Conservation (phyloP, 2,888 invertebrate species). For the Cyclophora punctaria region DNA sequence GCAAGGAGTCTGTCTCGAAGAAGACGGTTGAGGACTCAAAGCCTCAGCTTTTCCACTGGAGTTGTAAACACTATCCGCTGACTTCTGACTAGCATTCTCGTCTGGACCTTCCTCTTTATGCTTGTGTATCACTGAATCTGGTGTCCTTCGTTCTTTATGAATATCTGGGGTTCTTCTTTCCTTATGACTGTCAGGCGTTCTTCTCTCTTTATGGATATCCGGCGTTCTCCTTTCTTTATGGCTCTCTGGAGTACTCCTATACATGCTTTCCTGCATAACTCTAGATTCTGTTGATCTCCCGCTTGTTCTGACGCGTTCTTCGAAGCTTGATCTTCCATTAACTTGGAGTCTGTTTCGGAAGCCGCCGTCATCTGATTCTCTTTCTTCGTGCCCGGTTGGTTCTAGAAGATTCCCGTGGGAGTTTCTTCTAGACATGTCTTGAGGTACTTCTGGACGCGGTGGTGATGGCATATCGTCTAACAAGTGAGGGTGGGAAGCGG, state of each 20-base stretch:
- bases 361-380: slow-evolving; percentile 78
- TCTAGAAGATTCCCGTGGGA: slow-evolving; percentile 78
- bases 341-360: slow-evolving; percentile 66
- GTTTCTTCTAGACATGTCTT: slow-evolving; percentile 66
- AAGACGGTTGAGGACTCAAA: slow-evolving; percentile 63
- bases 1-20: slow-evolving; percentile 62
- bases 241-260: slow-evolving; percentile 52
- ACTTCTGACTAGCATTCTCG: slow-evolving; percentile 65
- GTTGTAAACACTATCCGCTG: slow-evolving; percentile 75
- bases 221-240: slow-evolving; percentile 51
- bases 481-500: slow-evolving; percentile 81
- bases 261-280: slow-evolving; percentile 43
- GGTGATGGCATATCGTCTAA: slow-evolving; percentile 52
- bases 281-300: slow-evolving; percentile 59
- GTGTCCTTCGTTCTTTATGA: slow-evolving; percentile 41
- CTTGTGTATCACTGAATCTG: slow-evolving; percentile 50
- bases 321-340: slow-evolving; percentile 56
- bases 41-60: slow-evolving; percentile 63
- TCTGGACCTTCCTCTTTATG: slow-evolving; percentile 53
- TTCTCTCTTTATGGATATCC: slow-evolving; percentile 34
- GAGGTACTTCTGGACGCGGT: slow-evolving; percentile 49
- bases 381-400: slow-evolving; percentile 56
- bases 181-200: slow-evolving; percentile 51
- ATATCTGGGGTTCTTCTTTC: slow-evolving; percentile 50
- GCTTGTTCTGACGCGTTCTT: slow-evolving; percentile 64